These are phyloP conservation scores for Drosophila parthenogenetica DNA, from an alignment of 2,888 invertebrate genomes.

Conservation along the genomic window DNA sequence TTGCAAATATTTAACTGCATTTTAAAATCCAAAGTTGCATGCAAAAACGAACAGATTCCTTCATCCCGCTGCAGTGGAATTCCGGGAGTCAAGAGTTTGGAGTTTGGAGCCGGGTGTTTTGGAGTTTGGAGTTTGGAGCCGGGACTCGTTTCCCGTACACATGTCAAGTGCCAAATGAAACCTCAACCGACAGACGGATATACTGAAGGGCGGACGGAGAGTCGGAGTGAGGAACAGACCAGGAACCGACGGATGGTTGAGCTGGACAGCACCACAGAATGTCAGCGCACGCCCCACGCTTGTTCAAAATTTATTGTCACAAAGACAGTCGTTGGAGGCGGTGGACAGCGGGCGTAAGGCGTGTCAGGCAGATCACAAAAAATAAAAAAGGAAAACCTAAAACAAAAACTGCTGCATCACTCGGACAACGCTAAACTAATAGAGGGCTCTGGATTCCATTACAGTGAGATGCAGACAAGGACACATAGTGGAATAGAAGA, in stretches of 20 bases:
- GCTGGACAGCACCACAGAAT: conserved; percentile 61
- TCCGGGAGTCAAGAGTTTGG: conserved; percentile 21
- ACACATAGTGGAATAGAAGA: background rate
- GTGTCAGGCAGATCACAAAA: conserved; percentile 18
- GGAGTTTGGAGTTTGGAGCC: conserved; percentile 2
- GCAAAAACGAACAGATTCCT: conserved; percentile 22
- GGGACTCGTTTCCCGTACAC: conserved; percentile 53
- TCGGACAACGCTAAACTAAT: conserved; percentile 51
- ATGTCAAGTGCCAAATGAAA: conserved; percentile 78
- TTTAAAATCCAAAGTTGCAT: conserved; percentile 52
- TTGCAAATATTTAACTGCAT: conserved; percentile 71
- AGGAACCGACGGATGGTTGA: conserved; percentile 28
- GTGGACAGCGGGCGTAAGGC: background rate
- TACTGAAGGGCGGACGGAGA: conserved; percentile 1
- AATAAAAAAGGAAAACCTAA: conserved; percentile 2
- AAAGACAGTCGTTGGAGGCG: conserved; percentile 32
- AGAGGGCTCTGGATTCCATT: conserved; percentile 24
- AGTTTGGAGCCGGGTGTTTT: conserved; percentile 4
- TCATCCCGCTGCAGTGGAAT: conserved; percentile 25
- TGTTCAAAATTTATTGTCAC: conserved; percentile 75
- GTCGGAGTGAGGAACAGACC: background rate
- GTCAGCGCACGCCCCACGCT: conserved; percentile 72
- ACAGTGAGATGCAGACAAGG: background rate
- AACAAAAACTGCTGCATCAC: conserved; percentile 36
- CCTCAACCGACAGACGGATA: conserved; percentile 61